phyloP scores from a whole-genome alignment of 2,888 invertebrate species.

The Drosophila paramelanica region DNA sequence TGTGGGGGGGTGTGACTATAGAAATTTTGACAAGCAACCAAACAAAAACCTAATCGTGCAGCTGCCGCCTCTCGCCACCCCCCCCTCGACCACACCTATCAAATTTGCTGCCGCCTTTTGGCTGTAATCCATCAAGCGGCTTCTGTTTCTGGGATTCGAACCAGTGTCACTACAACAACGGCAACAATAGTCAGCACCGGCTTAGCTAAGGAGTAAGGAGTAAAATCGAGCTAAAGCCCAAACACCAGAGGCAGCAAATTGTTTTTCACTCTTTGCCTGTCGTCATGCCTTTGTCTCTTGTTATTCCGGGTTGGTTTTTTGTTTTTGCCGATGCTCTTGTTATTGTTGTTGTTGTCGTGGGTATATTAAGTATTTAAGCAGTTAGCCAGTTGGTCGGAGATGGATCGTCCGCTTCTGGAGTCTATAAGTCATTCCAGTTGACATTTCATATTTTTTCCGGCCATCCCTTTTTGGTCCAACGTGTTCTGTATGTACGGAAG shows the following conservation, averaged over 20 bases:
- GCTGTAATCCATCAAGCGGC: slow-evolving; percentile 76
- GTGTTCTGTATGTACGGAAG: slow-evolving; percentile 20
- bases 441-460: slow-evolving; percentile 59
- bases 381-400: slow-evolving; percentile 58
- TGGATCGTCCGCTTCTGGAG: slow-evolving; percentile 48
- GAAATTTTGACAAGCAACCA: slow-evolving; percentile 75
- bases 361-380: slow-evolving; percentile 73
- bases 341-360: slow-evolving; percentile 32
- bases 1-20: slow-evolving; percentile 62
- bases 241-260: slow-evolving; percentile 67
- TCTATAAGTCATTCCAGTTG: slow-evolving; percentile 67
- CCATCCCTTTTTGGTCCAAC: slow-evolving; percentile 14
- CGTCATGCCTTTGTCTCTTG: slow-evolving; percentile 48
- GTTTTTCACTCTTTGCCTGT: slow-evolving; percentile 62
- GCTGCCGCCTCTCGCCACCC: slow-evolving; percentile 32
- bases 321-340: slow-evolving; percentile 10
- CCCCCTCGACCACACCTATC: slow-evolving; percentile 46
- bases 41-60: slow-evolving; percentile 79
- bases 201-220: slow-evolving; percentile 11
- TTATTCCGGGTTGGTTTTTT: slow-evolving; percentile 23
- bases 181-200: slow-evolving; percentile 15
- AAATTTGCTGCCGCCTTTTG: slow-evolving; percentile 67
- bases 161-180: slow-evolving; percentile 59
- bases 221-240: slow-evolving; percentile 26
- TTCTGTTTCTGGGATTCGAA: slow-evolving; percentile 46